phyloP scores from a whole-genome alignment of 2,888 invertebrate species.

The Drosophila falleni region DNA sequence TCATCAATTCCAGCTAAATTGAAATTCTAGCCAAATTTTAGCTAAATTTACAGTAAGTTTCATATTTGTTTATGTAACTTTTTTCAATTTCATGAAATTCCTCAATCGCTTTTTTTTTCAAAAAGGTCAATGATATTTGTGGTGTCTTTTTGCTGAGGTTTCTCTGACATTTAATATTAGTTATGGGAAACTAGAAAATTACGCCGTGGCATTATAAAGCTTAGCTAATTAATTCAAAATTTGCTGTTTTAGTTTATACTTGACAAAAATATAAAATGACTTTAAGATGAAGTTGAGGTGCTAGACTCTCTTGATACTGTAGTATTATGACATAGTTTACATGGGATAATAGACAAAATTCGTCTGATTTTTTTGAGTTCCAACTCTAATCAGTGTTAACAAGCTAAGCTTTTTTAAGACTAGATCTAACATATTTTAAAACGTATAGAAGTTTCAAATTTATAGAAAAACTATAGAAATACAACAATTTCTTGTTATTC shows the following conservation, averaged over 20 bases:
- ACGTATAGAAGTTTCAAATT: too few relatives aligned
- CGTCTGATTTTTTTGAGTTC: not conserved
- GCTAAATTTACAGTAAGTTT: constrained; percentile 15
- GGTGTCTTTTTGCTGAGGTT: constrained; percentile 17
- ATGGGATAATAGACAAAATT: not conserved
- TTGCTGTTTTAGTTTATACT: too few relatives aligned
- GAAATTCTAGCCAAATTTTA: constrained; percentile 20
- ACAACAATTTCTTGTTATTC: too few relatives aligned
- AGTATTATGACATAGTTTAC: too few relatives aligned
- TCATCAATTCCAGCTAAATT: constrained; percentile 2
- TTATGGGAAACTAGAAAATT: not conserved
- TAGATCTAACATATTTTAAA: not conserved
- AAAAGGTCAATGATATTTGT: constrained; percentile 15
- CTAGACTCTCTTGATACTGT: not conserved
- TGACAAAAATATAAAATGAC: not conserved
- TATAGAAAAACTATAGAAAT: too few relatives aligned
- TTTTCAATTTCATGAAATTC: constrained; percentile 4
- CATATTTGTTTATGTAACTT: constrained; percentile 8
- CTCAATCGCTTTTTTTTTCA: not conserved
- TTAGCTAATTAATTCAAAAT: not conserved
- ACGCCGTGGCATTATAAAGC: not conserved
- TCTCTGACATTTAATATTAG: constrained; percentile 6
- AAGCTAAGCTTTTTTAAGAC: not conserved
- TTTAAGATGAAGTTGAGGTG: not conserved
- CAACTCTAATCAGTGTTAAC: not conserved